phyloP scores from a whole-genome alignment of 2,797 vertebrate species.

The Paguma larvata region DNA sequence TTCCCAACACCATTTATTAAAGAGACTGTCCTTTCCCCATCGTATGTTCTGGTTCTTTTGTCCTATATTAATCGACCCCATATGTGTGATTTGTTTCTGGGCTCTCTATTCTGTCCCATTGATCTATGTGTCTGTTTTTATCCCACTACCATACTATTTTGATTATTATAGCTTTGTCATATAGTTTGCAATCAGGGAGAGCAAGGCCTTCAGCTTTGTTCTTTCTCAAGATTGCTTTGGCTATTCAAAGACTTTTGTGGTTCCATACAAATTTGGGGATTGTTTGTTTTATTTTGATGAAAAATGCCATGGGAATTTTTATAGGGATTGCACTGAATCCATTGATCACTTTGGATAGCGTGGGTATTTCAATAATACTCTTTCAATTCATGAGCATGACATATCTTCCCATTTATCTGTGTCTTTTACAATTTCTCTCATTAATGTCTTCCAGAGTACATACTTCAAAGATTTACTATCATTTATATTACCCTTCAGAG shows the following conservation, averaged over 20 bases:
- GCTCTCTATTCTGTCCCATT: not conserved
- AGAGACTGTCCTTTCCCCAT: not conserved
- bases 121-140: not conserved
- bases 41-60: not conserved
- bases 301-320: not conserved
- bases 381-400: not conserved
- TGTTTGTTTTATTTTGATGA: not conserved
- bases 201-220: not conserved
- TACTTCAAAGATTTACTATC: not conserved
- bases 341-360: not conserved
- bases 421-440: not conserved
- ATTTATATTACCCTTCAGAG: not conserved
- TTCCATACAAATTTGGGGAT: not conserved
- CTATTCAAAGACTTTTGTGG: not conserved
- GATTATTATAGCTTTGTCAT: not conserved
- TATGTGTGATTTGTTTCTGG: not conserved
- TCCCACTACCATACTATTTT: not conserved
- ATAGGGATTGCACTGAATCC: not conserved
- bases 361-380: not conserved
- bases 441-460: not conserved
- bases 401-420: not conserved
- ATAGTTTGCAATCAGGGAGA: not conserved
- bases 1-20: not conserved
- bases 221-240: not conserved
- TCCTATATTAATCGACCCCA: not conserved